Base-by-base conservation (phyloP, 2,888 invertebrate genomes). In the Leucania comma region DNA sequence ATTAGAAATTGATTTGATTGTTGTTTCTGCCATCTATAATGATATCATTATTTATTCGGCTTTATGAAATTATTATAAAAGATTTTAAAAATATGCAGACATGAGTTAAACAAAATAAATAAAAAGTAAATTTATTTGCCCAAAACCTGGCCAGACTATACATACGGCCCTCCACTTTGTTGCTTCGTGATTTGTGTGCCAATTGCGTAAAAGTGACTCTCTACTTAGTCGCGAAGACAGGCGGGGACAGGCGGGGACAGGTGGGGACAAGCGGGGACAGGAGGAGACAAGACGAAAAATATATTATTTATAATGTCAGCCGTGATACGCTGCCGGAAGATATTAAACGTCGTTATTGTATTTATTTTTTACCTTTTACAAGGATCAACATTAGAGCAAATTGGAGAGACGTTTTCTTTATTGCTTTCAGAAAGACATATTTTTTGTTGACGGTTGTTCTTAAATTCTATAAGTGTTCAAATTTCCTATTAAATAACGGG, bases 151-250 rank as follows among this genome's bases (percentile, higher is more conserved):
- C 29, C 4, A 10, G 79, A 80, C 87, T 88, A 88, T 70, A 70
- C 75, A 87, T 87, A 74, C 14, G 71, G n/a, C 51, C 24, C 63
- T 75, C 75, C 76, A 83, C 84, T 84, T 81, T 81, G 84, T 81
- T 81, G 82, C 84, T 85, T 76, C 89, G 87, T 90, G 90, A 90
- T 90, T 90, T 89, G 91, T 90, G 89, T 89, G 85, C 86, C 89
- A 87, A 90, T 90, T 89, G 90, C 88, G 87, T 83, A 87, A 86
- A 88, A 89, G 87, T 87, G 87, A 88, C 86, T 87, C 84, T 85
- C 82, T 86, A 85, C 88, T 86, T 86, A 84, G 82, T 63, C 64
- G 71, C 71, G 70, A 64, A 70, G 73, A 68, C 71, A 61, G 68
- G 75, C 22, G 62, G 70, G 64, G 66, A 56, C 70, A 35, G 32